These are phyloP conservation scores for Drosophila melanosoma DNA, from an alignment of 2,888 invertebrate genomes.

Conservation along the genomic window DNA sequence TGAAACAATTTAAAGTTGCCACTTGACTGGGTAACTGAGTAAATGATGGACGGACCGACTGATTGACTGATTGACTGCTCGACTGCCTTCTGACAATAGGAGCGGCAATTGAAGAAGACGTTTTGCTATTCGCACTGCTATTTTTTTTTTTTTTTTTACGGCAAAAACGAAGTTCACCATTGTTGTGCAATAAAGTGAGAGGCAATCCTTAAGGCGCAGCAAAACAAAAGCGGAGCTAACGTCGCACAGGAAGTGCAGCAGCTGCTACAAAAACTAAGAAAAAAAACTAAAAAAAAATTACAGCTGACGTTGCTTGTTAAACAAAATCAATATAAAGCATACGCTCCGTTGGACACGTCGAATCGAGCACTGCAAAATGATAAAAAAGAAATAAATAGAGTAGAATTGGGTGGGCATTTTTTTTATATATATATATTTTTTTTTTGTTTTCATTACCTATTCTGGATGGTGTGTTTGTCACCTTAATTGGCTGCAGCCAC, in stretches of 20 bases:
- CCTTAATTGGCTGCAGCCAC: slow-evolving; percentile 72
- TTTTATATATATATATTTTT: slow-evolving; percentile 6
- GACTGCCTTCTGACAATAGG: slow-evolving; percentile 54
- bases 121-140: slow-evolving; percentile 42
- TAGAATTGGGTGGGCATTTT: slow-evolving; percentile 9
- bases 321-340: slow-evolving; percentile 72
- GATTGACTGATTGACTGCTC: slow-evolving; percentile 19
- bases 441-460: slow-evolving; percentile 41
- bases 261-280: slow-evolving; percentile 18
- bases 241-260: slow-evolving; percentile 66
- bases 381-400: slow-evolving; percentile 9
- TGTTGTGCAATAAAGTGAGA: slow-evolving; percentile 75
- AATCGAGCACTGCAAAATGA: slow-evolving; percentile 53
- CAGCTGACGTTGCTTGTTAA: slow-evolving; percentile 51
- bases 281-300: slow-evolving; percentile 5
- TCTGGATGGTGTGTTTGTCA: slow-evolving; percentile 38
- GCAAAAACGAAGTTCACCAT: slow-evolving; percentile 22
- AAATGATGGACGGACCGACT: slow-evolving; percentile 18
- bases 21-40: slow-evolving; percentile 26
- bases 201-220: slow-evolving; percentile 45
- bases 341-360: slow-evolving; percentile 57
- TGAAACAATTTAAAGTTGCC: slow-evolving; percentile 70
- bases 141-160: no score
- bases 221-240: slow-evolving; percentile 57
- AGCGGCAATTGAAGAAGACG: slow-evolving; percentile 68